A percentile compares a stretch with the other conserved stretches of the same genome.
phyloP scores from a whole-genome alignment of 2,797 vertebrate genomes.

The Xenopus petersii region DNA sequence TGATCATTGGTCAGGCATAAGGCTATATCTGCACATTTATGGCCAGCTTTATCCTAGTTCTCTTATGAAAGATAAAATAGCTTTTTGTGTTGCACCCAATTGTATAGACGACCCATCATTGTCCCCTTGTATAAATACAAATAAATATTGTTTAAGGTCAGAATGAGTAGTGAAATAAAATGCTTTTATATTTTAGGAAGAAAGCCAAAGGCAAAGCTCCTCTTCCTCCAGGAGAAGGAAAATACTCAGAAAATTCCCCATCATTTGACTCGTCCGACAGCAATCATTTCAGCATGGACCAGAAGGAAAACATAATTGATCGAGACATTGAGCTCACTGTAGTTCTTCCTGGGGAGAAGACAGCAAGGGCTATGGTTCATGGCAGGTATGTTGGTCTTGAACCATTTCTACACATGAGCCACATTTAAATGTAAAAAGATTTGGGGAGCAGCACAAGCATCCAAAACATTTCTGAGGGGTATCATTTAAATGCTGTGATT shows the following conservation, averaged over 20 bases:
- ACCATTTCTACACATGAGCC: too few species aligned
- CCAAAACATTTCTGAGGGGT: too few species aligned
- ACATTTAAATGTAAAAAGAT: too few species aligned
- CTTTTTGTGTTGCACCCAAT: neutral
- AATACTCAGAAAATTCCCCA: slow-evolving; percentile 61
- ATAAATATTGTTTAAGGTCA: too few species aligned
- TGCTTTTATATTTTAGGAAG: slow-evolving; percentile 67
- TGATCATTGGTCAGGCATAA: too few species aligned
- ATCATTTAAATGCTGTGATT: too few species aligned
- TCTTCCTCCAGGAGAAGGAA: slow-evolving; percentile 75
- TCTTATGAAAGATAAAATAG: too few species aligned
- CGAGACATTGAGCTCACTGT: slow-evolving; percentile 85
- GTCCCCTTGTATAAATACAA: too few species aligned
- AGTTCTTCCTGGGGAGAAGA: slow-evolving; percentile 83
- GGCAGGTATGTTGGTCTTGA: slow-evolving; percentile 71
- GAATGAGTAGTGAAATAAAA: neutral
- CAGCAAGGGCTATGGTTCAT: slow-evolving; percentile 78
- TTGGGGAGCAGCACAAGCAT: too few species aligned
- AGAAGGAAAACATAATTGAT: slow-evolving; percentile 81
- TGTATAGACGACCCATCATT: too few species aligned
- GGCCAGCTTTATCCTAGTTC: too few species aligned
- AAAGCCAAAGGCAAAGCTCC: slow-evolving; percentile 89
- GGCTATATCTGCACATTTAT: too few species aligned
- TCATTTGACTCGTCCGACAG: slow-evolving; percentile 68
- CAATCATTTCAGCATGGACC: slow-evolving; percentile 76